Evolutionary conservation across 92 coral and sea anemone species (phyloP), one percentile per base, ranked within the genome.

Genomic region (Zoanthus gigantus): DNA sequence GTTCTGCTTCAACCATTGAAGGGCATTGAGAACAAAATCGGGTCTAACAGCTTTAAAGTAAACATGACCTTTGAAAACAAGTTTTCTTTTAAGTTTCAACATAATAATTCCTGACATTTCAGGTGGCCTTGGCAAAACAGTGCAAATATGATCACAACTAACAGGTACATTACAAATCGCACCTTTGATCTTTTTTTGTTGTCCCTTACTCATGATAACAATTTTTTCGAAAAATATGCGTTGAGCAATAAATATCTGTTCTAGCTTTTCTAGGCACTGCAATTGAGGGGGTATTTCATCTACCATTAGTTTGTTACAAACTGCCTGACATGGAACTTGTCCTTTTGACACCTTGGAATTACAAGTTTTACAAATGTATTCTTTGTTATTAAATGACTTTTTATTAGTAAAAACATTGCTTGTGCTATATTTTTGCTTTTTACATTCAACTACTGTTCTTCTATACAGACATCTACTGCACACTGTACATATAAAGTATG

Each of bases 121-220:
- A 31, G 86, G 79, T 10, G 90, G 92, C 53, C 90, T 76, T 78
- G 93, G 93, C 76, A 90, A 45, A 68, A 80, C 34, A 29, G 79
- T 79, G 66, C 91, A 90, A 13, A 88, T 76, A 18, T 91, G 68
- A 12, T 91, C 94, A 89, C 94, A 89, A 50, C 71, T 73, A 78
- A 91, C 89, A 42, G 92, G 94, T 42, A 84, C 92, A 89, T 92
- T 89, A 69, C 93, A 91, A 18, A 91, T 87, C 23, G 91, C 88
- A 28, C 93, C 91, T 65, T 91, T 91, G 76, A 91, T 68, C 83
- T 91, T 91, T 31, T 73, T 73, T 82, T 91, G 88, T 82, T 75
- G 44, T 7, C 71, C 66, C 66, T 58, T 16, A 58, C 66, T 58
- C 66, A 58, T 58, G 29, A 61, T 61, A 61, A 61, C 76, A 11